A percentile compares a stretch with the other conserved stretches of the same genome.
Evolutionary conservation across 2,113 vertebrate genomes (phyloP).

Genomic region (Nerophis lumbriciformis): DNA sequence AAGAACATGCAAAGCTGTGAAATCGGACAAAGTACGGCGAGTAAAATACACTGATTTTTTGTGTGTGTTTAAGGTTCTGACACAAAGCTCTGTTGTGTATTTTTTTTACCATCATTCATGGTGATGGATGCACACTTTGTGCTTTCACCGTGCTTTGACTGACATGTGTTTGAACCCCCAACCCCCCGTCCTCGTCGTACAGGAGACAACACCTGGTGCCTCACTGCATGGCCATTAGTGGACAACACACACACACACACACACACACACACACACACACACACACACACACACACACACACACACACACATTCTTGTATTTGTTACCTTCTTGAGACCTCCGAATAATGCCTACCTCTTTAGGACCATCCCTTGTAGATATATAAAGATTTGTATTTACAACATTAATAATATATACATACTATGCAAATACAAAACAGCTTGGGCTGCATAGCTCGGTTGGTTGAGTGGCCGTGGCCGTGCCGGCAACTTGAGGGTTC

Average conservation of each 20-base stretch:
- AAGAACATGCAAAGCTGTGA: neutral
- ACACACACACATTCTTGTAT: neutral
- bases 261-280: constrained; percentile 9
- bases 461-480: no score
- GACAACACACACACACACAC: constrained; percentile 27
- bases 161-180: constrained; percentile 58
- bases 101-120: constrained; percentile 31
- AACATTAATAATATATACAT: no score
- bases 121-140: constrained; percentile 31
- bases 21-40: neutral
- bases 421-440: no score
- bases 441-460: no score
- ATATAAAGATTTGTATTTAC: no score
- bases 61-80: constrained; percentile 20
- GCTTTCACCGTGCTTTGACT: constrained; percentile 17
- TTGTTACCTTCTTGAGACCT: no score
- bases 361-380: no score
- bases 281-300: constrained; percentile 12
- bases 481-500: no score
- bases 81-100: constrained; percentile 23
- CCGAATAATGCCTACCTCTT: no score
- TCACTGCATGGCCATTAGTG: constrained; percentile 55
- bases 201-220: constrained; percentile 60
- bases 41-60: constrained; percentile 5
- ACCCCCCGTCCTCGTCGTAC: constrained; percentile 26